Evolutionary conservation across 1,140 invertebrate genomes (phyloP).

Genomic region (Euura lappo): DNA sequence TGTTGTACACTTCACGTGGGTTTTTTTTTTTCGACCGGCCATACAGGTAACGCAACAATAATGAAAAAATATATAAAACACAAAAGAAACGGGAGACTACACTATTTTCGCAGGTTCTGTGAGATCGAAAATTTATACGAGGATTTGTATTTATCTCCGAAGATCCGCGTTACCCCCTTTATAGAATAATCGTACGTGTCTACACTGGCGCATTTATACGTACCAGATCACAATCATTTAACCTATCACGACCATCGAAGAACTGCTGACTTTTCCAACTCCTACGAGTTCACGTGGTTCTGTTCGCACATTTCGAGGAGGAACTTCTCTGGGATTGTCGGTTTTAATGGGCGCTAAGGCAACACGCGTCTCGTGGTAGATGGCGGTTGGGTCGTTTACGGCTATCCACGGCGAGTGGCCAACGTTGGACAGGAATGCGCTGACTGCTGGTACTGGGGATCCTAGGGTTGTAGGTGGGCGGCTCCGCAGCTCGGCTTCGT

Average conservation of each 20-base stretch:
- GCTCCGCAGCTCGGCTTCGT: neutral
- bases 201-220: neutral
- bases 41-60: neutral
- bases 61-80: neutral
- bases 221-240: slow-evolving; percentile 4
- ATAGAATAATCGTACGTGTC: neutral
- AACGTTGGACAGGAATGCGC: neutral
- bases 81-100: neutral
- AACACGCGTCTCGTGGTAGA: neutral
- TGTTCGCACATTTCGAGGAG: neutral
- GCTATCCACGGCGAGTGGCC: neutral
- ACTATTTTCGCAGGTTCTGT: neutral
- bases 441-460: neutral
- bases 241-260: neutral
- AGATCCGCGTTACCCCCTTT: neutral
- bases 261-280: neutral
- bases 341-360: neutral
- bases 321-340: neutral
- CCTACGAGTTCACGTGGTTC: neutral
- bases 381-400: neutral
- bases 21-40: no score
- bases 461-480: neutral
- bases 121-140: neutral
- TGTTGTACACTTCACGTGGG: no score
- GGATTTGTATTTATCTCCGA: neutral